These are phyloP conservation scores for Sisyra nigra DNA, from an alignment of 2,888 invertebrate genomes.

Conservation along the genomic window DNA sequence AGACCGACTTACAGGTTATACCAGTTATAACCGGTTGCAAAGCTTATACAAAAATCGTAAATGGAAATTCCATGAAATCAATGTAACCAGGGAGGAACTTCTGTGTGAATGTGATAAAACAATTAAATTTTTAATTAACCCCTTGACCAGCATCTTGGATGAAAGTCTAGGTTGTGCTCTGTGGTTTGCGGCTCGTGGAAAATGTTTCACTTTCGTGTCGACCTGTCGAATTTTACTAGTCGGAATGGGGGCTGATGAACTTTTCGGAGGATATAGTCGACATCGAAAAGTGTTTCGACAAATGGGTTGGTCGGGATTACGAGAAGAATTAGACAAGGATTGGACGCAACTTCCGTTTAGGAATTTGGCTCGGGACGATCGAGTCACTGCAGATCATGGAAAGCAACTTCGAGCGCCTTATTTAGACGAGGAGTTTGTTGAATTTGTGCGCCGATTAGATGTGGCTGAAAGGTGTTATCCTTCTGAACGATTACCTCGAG, in stretches of 20 bases:
- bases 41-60: slow-evolving; percentile 48
- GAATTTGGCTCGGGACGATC: slow-evolving; percentile 90
- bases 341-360: slow-evolving; percentile 73
- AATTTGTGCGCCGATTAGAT: slow-evolving; percentile 42
- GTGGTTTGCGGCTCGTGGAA: slow-evolving; percentile 86
- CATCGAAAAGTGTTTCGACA: slow-evolving; percentile 60
- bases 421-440: slow-evolving; percentile 52
- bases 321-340: slow-evolving; percentile 46
- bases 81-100: slow-evolving; percentile 53
- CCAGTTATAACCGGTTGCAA: slow-evolving; percentile 52
- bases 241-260: slow-evolving; percentile 95
- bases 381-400: slow-evolving; percentile 81
- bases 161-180: slow-evolving; percentile 92
- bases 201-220: neutral
- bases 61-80: slow-evolving; percentile 75
- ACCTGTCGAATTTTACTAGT: slow-evolving; percentile 51
- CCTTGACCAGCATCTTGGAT: slow-evolving; percentile 76
- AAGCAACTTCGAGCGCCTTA: slow-evolving; percentile 68
- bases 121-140: slow-evolving; percentile 69
- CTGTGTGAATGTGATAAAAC: slow-evolving; percentile 32
- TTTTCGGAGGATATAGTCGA: slow-evolving; percentile 86
- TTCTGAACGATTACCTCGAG: slow-evolving; percentile 41
- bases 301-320: slow-evolving; percentile 33
- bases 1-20: slow-evolving; percentile 63
- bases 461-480: slow-evolving; percentile 52